Base-by-base conservation (phyloP, 2,113 vertebrate genomes). In the Apaloderma vittatum region DNA sequence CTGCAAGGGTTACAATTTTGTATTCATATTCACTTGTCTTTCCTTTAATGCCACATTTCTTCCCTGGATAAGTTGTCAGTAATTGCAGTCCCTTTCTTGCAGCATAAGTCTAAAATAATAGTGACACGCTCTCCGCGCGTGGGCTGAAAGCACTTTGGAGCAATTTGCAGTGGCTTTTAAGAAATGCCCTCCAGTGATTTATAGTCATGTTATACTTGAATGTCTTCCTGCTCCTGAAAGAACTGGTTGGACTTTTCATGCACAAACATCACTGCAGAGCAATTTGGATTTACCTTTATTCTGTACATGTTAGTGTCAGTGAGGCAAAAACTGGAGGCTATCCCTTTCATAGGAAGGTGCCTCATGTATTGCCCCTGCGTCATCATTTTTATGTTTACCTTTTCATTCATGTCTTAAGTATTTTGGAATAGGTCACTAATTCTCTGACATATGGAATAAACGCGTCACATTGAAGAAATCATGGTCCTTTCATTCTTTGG, bases 161-260 rank as follows among this genome's bases (percentile, higher is more conserved):
- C 52, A 91, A 74, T 18, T 88, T 72, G 40, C 36, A 72, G 63
- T 67, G 73, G 34, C 79, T 96, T 93, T 88, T 94, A 76, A 85
- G 67, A 95, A 94, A 92, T 83, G 40, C 74, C 88, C 63, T 94
- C 58, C 78, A 51, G 86, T 61, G 30, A 62, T 88, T 79, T 77
- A 73, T 45, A 84, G 16, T 27, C 18, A 30, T 45, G 46, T 83
- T 92, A 85, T 86, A 14, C 62, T 86, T 86, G 40, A 91, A 84
- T 49, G 27, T 22, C 17, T 92, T 88, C 54, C 71, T 79, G 27
- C 49, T 86, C 67, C 78, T 83, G 58, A 92, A 96, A 83, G 82
- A 83, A 30, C 62, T 93, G 54, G 49, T 36, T 82, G 82, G 93
- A 88, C 78, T 76, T 92, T 73, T 80, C 58, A 62, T 20, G 51